phyloP scores from a whole-genome alignment of 1,140 invertebrate species.

The Vanessa atalanta region DNA sequence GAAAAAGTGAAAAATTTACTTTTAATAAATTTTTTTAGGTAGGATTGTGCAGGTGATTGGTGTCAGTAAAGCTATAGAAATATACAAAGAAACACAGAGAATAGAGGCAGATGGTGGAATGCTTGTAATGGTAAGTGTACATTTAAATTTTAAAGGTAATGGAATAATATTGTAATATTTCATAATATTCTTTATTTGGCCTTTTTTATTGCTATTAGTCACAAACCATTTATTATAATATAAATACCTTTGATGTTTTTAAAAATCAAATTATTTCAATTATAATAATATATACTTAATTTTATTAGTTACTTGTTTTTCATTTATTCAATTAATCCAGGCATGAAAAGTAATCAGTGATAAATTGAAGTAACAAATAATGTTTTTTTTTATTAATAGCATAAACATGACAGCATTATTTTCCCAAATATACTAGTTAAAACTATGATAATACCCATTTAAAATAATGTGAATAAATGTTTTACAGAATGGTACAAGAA shows the following conservation, averaged over 20 bases:
- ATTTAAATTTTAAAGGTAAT: background rate
- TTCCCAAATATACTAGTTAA: too few species aligned
- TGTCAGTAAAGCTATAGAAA: conserved; percentile 86
- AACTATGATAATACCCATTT: too few species aligned
- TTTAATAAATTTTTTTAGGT: conserved; percentile 75
- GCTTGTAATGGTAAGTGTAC: conserved; percentile 85
- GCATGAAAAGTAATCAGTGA: background rate
- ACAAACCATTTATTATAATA: too few species aligned
- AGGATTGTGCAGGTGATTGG: conserved; percentile 87
- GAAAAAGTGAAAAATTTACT: background rate
- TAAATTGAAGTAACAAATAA: background rate
- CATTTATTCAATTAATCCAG: too few species aligned
- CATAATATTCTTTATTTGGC: too few species aligned
- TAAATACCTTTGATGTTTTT: too few species aligned
- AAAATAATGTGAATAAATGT: conserved; percentile 19
- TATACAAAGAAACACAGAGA: conserved; percentile 89
- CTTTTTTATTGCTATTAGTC: too few species aligned
- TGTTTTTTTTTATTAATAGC: background rate
- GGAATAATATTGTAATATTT: background rate
- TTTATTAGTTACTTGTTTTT: too few species aligned
- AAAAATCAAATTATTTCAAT: too few species aligned
- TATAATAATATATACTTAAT: too few species aligned
- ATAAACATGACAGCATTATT: too few species aligned
- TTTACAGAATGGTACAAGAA: conserved; percentile 87
- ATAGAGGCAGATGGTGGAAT: conserved; percentile 91